Evolutionary conservation across 1,140 invertebrate genomes (phyloP).

Genomic region (Tigriopus japonicus): DNA sequence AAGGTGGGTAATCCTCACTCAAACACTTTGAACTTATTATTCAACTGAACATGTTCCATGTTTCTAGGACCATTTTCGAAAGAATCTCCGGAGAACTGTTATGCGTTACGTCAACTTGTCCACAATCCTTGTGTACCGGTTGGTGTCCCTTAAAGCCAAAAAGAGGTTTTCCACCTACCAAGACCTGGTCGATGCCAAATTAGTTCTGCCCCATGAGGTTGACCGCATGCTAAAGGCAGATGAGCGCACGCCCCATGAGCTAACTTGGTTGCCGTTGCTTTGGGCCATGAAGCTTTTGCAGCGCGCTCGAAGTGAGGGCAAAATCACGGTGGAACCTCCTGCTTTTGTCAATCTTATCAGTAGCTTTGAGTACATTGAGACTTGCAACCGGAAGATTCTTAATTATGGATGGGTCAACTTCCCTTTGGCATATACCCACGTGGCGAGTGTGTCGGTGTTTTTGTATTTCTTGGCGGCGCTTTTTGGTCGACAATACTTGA

Average conservation of each 20-base stretch:
- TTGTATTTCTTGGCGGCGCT: conserved; percentile 21
- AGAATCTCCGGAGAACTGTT: conserved; percentile 23
- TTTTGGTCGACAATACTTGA: conserved; percentile 28
- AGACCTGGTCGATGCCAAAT: conserved; percentile 24
- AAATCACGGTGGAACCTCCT: conserved; percentile 11
- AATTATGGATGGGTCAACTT: conserved; percentile 37
- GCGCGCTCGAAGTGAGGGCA: conserved; percentile 13
- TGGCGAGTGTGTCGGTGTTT: conserved; percentile 17
- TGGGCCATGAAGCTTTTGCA: conserved; percentile 18
- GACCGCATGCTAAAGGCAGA: conserved; percentile 8
- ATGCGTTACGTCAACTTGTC: conserved; percentile 28
- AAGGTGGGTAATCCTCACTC: conserved; percentile 15
- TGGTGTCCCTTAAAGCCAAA: conserved; percentile 24
- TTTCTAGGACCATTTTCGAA: conserved; percentile 16
- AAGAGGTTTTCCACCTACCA: conserved; percentile 27
- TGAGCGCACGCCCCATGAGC: conserved; percentile 7
- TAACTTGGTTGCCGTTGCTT: conserved; percentile 15
- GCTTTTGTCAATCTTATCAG: conserved; percentile 10
- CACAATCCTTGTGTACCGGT: conserved; percentile 16
- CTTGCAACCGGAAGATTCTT: conserved; percentile 2
- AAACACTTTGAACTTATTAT: background rate
- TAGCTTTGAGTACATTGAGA: conserved; percentile 1
- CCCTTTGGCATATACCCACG: conserved; percentile 36
- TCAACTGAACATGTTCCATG: conserved; percentile 4
- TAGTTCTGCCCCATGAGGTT: conserved; percentile 3